phyloP scores from a whole-genome alignment of 2,888 invertebrate species.

The Apodemia mormo region DNA sequence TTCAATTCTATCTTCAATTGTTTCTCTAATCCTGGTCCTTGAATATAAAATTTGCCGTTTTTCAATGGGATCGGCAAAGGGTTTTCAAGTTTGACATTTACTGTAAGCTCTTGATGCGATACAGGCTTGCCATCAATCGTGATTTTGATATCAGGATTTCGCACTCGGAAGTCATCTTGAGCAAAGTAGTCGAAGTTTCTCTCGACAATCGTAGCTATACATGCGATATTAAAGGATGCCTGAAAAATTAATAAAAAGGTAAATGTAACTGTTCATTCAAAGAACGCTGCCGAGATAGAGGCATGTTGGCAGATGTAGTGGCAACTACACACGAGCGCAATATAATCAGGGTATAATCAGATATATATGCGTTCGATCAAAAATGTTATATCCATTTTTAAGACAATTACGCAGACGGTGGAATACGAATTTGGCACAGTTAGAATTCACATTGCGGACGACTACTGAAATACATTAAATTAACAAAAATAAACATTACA shows the following conservation, averaged over 20 bases:
- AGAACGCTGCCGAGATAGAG: no score
- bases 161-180: constrained; percentile 93
- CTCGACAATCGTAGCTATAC: constrained; percentile 89
- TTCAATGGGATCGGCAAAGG: constrained; percentile 90
- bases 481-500: no score
- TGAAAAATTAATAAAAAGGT: not conserved
- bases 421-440: no score
- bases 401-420: no score
- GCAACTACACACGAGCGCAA: no score
- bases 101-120: constrained; percentile 76
- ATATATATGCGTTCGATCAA: no score
- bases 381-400: no score
- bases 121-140: constrained; percentile 80
- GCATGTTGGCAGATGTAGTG: no score
- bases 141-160: constrained; percentile 94
- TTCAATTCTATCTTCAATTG: constrained; percentile 86
- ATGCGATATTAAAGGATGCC: constrained; percentile 92
- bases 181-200: constrained; percentile 93
- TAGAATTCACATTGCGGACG: no score
- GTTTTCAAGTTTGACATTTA: constrained; percentile 88
- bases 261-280: no score
- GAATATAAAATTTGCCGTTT: constrained; percentile 89
- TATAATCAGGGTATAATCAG: no score
- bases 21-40: constrained; percentile 90
- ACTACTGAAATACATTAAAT: no score